Base-by-base conservation (phyloP, 2,888 invertebrate species). In the Megamerina dolium region DNA sequence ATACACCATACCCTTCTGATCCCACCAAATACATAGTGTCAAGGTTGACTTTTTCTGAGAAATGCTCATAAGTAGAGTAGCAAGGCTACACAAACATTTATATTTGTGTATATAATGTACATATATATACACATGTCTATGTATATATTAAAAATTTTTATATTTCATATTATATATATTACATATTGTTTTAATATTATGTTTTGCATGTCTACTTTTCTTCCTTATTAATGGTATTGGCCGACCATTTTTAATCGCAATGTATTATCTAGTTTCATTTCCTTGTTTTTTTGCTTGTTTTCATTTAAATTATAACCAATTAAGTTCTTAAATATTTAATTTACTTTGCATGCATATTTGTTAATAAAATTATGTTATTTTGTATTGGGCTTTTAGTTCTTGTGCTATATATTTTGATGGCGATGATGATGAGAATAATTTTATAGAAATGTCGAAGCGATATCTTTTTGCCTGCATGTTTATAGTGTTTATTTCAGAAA, bases 401-500 rank as follows among this genome's bases (percentile, higher is more conserved):
- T 31, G 12, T 14, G 31, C n/a, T 16, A 14, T 27, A 10, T 31
- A n/a, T 31, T 16, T 16, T 31, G 6, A 5, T 10, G 23, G 10
- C 10, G 10, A 8, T 10, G 6, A 8, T 23, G 10, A 23, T 23
- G 23, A 10, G 23, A n/a, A n/a, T n/a, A n/a, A n/a, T n/a, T n/a
- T n/a, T n/a, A n/a, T n/a, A n/a, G 23, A 10, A 23, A 23, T 8
- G 10, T 23, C 23, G 23, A 23, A 23, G 6, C 23, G 23, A 23
- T 23, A 8, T 23, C 8, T 23, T 23, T 68, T 68, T 67, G 70
- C 70, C 69, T 71, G 71, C 71, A 71, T 71, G 71, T 64, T 68
- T 65, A 71, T 69, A 67, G 69, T 64, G 64, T 71, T 66, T 68
- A 69, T 72, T 72, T 68, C 72, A 72, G 72, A 70, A 71, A 72